These are phyloP conservation scores for Spodoptera frugiperda DNA, from an alignment of 1,140 invertebrate species.

Conservation along the genomic window DNA sequence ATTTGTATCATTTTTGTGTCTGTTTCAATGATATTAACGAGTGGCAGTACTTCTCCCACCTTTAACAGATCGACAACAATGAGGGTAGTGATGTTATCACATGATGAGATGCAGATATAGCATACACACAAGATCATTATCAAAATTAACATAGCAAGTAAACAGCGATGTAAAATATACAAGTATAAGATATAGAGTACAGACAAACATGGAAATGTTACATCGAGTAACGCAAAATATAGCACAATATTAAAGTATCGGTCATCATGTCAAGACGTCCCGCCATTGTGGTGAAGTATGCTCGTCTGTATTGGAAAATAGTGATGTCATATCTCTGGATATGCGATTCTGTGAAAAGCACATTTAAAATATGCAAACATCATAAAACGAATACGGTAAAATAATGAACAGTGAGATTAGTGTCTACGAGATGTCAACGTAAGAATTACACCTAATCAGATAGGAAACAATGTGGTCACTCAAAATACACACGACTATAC, in stretches of 20 bases:
- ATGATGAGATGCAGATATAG: conserved; percentile 56
- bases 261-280: conserved; percentile 25
- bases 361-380: conserved; percentile 46
- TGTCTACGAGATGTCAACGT: conserved; percentile 39
- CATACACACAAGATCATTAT: conserved; percentile 55
- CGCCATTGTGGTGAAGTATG: conserved; percentile 32
- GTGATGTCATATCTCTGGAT: conserved; percentile 43
- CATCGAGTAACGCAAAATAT: conserved; percentile 35
- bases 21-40: conserved; percentile 47
- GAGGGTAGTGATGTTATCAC: conserved; percentile 57
- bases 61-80: conserved; percentile 82
- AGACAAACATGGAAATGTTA: conserved; percentile 40
- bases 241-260: conserved; percentile 17
- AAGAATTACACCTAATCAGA: conserved; percentile 26
- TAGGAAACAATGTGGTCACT: conserved; percentile 6
- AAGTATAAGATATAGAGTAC: conserved; percentile 30
- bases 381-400: conserved; percentile 32
- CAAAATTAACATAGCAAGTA: conserved; percentile 39
- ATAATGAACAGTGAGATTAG: conserved; percentile 30
- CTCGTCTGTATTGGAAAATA: conserved; percentile 17
- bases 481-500: conserved; percentile 5
- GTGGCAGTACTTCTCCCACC: conserved; percentile 61
- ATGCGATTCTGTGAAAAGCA: conserved; percentile 48
- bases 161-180: conserved; percentile 41
- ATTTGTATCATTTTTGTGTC: conserved; percentile 45